Evolutionary conservation across 2,888 invertebrate species (phyloP), one percentile per base, ranked within the genome.

Genomic region (Apomyelois bistriatella): DNA sequence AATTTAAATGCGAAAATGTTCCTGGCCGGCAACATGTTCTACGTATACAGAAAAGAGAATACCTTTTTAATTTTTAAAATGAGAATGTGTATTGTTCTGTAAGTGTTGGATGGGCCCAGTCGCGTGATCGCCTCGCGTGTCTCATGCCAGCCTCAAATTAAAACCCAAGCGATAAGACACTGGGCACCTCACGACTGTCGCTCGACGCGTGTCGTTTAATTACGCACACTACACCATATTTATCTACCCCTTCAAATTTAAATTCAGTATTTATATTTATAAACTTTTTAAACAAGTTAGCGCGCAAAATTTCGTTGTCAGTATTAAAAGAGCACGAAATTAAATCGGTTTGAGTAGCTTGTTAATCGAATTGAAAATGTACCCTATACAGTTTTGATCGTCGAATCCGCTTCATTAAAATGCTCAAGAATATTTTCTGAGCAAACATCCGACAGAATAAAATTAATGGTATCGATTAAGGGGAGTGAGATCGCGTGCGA

Each of bases 41-140:
- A 40, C 37, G 66, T 76, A 76, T 82, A 77, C 69, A 71, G 72
- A 79, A 81, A 79, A 82, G 82, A 76, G 67, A 77, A 78, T 76
- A 74, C 46, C 52, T 53, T 48, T 60, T 60, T 49, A 58, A 57
- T 78, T 83, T 82, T 81, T 72, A 68, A 80, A 85, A 79, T 78
- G 72, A 63, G 67, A 67, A 66, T 62, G 65, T 64, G 64, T 65
- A 65, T 60, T 63, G 62, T 62, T 62, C 60, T 64, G 57, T 62
- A 64, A 53, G 56, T 62, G 65, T 67, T 68, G 79, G 75, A 75
- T 79, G 82, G 82, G 79, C 79, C 67, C 61, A 64, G 70, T 89
- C 81, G 89, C 89, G 89, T 90, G 89, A 86, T 80, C 76, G 64
- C 63, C 75, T 90, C 78, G 89, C 89, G 89, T 90, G 89, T 85